A percentile compares a stretch with the other conserved stretches of the same genome.
These are phyloP conservation scores for Sinodicranocentrus sp. DNA, from an alignment of 2,888 invertebrate species.

Conservation along the genomic window DNA sequence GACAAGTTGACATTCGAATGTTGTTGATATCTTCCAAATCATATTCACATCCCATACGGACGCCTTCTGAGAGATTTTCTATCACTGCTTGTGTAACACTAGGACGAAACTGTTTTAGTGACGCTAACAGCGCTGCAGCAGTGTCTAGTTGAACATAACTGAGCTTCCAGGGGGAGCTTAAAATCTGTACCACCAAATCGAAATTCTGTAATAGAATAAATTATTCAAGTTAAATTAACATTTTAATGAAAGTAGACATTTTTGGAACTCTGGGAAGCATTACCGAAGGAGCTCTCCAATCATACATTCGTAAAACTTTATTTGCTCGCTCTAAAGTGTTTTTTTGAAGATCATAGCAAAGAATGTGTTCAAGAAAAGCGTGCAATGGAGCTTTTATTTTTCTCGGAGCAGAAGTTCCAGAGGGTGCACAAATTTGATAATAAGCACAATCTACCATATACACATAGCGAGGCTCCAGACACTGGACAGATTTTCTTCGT, in stretches of 20 bases:
- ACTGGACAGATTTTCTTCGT: conserved; percentile 91
- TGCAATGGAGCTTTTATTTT: conserved; percentile 89
- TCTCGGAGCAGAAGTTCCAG: conserved; percentile 81
- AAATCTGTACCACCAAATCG: not conserved
- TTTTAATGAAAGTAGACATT: no score
- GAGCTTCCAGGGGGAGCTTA: conserved; percentile 16
- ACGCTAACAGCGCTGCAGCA: conserved; percentile 17
- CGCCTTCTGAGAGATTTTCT: conserved; percentile 97
- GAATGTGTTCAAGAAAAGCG: conserved; percentile 87
- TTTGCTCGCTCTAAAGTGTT: conserved; percentile 89
- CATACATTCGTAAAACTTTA: conserved; percentile 90
- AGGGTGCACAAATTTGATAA: conserved; percentile 96
- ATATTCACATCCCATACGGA: conserved; percentile 91
- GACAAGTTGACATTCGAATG: conserved; percentile 92
- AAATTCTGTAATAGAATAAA: conserved; percentile 80
- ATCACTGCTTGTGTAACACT: conserved; percentile 93
- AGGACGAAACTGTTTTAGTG: conserved; percentile 80
- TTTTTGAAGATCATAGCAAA: conserved; percentile 55
- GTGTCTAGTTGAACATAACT: conserved; percentile 15
- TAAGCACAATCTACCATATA: conserved; percentile 98
- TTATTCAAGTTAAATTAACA: no score
- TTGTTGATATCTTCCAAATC: conserved; percentile 96
- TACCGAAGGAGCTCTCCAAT: conserved; percentile 82
- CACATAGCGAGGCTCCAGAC: conserved; percentile 92
- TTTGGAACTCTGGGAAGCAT: no score